Evolutionary conservation across 2,113 vertebrate species (phyloP).

Genomic region (Dipodomys spectabilis): DNA sequence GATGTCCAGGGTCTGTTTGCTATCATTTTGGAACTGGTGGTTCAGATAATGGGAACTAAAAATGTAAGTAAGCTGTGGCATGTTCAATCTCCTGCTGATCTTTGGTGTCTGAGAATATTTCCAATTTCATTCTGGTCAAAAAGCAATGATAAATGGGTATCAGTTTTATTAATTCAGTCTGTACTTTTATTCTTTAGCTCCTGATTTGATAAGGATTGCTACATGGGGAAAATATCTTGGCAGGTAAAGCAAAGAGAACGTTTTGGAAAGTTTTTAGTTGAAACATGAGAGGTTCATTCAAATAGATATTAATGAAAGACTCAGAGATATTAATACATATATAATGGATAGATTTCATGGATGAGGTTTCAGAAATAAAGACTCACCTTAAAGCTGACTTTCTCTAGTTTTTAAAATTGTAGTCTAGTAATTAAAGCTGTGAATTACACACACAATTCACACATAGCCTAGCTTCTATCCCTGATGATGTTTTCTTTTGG

Average conservation of each 20-base stretch:
- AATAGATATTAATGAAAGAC: not conserved
- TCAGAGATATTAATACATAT: not conserved
- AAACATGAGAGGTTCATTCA: slow-evolving; percentile 18
- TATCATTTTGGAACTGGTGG: not conserved
- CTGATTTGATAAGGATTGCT: slow-evolving; percentile 14
- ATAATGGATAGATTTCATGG: not conserved
- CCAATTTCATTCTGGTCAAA: not conserved
- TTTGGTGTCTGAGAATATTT: not conserved
- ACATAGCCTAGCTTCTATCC: not conserved
- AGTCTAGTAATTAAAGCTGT: not conserved
- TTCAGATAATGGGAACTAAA: not conserved
- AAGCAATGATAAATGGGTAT: not conserved
- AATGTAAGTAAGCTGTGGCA: not conserved
- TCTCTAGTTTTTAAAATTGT: slow-evolving; percentile 20
- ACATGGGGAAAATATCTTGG: not conserved
- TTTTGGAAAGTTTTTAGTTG: slow-evolving; percentile 27
- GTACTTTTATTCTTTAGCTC: not conserved
- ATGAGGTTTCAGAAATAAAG: not conserved
- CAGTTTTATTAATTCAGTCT: not conserved
- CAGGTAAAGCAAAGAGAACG: not conserved
- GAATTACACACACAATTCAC: not conserved
- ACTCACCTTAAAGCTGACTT: not conserved
- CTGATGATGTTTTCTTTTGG: not conserved
- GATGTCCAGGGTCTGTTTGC: not conserved
- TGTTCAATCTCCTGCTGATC: not conserved